Evolutionary conservation across 2,888 invertebrate species (phyloP).

Genomic region (Pelosia muscerda): DNA sequence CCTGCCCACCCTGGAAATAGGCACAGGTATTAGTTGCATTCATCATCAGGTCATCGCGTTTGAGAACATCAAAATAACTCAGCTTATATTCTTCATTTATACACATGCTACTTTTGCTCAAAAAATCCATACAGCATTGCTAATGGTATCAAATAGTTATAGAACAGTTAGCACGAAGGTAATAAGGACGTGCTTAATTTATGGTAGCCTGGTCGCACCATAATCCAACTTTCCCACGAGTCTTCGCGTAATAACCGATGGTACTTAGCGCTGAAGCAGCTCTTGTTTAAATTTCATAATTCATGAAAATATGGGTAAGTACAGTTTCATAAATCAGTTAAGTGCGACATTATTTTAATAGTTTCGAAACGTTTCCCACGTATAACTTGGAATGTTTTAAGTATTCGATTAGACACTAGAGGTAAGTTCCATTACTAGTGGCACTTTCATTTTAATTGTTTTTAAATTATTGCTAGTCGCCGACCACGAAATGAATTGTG

Average conservation of each 20-base stretch:
- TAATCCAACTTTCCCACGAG: conserved; percentile 33
- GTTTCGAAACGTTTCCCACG: conserved; percentile 27
- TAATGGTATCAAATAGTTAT: conserved; percentile 3
- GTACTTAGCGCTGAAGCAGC: conserved; percentile 27
- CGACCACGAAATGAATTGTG: neutral
- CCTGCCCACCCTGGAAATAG: too few species aligned
- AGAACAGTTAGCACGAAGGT: neutral
- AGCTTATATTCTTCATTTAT: neutral
- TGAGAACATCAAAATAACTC: too few species aligned
- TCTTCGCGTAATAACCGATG: conserved; percentile 23
- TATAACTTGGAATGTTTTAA: conserved; percentile 7
- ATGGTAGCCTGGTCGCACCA: conserved; percentile 2
- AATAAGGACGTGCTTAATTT: conserved; percentile 10
- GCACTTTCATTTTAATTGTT: neutral
- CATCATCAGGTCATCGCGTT: neutral
- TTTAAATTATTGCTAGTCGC: neutral
- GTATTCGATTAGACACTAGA: neutral
- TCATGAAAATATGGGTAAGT: conserved; percentile 34
- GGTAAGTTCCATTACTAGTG: neutral
- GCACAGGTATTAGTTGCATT: too few species aligned
- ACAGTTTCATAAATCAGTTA: conserved; percentile 33
- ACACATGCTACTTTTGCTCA: neutral
- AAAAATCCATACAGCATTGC: neutral
- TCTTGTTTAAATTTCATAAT: conserved; percentile 38
- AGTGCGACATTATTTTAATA: conserved; percentile 26